Percentiles rank a stretch among this genome's conserved stretches.
Evolutionary conservation across 2,113 vertebrate species (phyloP).

Genomic region (Ailuropoda melanoleuca): DNA sequence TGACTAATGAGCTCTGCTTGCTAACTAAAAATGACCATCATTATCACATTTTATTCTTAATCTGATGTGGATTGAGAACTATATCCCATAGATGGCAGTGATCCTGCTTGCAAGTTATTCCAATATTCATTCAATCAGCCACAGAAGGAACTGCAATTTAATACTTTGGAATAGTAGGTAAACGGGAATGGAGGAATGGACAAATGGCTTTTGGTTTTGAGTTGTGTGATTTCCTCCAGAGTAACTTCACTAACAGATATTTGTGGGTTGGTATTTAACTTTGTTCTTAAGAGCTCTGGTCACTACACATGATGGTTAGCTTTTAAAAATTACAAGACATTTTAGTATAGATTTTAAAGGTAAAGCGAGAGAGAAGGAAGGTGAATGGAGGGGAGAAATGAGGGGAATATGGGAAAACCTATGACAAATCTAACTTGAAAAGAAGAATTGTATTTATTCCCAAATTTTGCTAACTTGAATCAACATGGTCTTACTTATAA

Average conservation of each 20-base stretch:
- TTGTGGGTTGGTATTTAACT: neutral
- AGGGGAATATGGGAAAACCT: neutral
- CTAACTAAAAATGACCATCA: neutral
- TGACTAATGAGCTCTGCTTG: neutral
- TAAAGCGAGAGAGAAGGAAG: neutral
- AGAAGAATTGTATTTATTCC: neutral
- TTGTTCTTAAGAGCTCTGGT: neutral
- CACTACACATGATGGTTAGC: neutral
- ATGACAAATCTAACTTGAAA: neutral
- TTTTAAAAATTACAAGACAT: constrained; percentile 19
- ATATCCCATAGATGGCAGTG: neutral
- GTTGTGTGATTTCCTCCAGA: neutral
- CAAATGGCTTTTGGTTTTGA: neutral
- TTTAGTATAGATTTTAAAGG: neutral
- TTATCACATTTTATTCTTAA: neutral
- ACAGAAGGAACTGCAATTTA: neutral
- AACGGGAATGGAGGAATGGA: neutral
- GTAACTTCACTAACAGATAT: neutral
- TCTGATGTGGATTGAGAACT: neutral
- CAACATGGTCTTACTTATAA: neutral
- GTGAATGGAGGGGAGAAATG: neutral
- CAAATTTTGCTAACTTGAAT: neutral
- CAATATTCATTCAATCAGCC: neutral
- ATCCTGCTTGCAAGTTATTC: neutral
- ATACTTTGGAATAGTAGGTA: neutral